A percentile compares a stretch with the other conserved stretches of the same genome.
phyloP scores from a whole-genome alignment of 2,888 invertebrate species.

The Tetanocera ferruginea region DNA sequence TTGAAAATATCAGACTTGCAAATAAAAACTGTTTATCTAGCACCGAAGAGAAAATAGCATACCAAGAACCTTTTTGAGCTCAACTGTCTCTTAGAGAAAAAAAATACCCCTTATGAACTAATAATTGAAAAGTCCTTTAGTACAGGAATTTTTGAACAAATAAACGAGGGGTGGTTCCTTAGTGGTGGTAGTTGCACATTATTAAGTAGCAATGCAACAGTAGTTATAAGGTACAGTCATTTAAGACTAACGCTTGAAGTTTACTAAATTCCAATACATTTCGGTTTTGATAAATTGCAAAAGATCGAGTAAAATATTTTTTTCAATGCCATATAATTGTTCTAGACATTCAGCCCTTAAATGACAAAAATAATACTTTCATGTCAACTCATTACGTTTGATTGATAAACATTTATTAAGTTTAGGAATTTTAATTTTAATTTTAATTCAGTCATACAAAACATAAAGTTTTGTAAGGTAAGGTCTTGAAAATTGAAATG shows the following conservation, averaged over 20 bases:
- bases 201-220: neutral
- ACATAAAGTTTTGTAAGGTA: no score
- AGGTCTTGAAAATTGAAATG: no score
- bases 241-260: no score
- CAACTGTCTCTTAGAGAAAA: neutral
- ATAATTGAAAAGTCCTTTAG: neutral
- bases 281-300: neutral
- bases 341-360: neutral
- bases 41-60: no score
- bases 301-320: neutral
- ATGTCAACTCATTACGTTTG: no score
- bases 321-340: neutral
- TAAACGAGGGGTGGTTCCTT: neutral
- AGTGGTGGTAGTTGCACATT: neutral
- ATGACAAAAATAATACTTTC: no score
- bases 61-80: no score
- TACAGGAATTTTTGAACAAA: neutral
- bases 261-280: no score
- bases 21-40: no score
- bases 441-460: no score
- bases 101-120: neutral
- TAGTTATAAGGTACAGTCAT: slow-evolving; percentile 5
- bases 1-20: neutral
- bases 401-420: no score
- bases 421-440: no score